Base-by-base conservation (phyloP, 2,888 invertebrate genomes). In the Dolomedes plantarius region DNA sequence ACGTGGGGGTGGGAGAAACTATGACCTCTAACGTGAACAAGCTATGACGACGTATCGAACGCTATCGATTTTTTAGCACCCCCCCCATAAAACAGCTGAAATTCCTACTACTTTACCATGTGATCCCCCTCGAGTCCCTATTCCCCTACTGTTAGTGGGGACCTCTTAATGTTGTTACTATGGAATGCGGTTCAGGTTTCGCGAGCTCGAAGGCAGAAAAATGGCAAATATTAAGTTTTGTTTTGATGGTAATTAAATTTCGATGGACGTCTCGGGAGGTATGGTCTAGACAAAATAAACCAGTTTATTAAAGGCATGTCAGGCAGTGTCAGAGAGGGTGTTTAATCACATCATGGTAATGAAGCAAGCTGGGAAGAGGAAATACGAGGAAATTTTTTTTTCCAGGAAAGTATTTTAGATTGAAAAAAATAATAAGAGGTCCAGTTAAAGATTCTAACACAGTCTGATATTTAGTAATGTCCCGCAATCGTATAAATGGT, bases 11-110 rank as follows among this genome's bases (percentile, higher is more conserved):
- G 39, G 39, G n/a, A n/a, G n/a, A n/a, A n/a, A 62, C 68, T 31
- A 6, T 78, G 85, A 85, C 85, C 85, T 85, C 74, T 79, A 78
- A 85, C 74, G 78, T 19, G 85, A 69, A 73, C 78, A 78, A 74
- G 73, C 85, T 78, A 78, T 85, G 85, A 85, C 78, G 85, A 79
- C 74, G 78, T 78, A 85, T 85, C 85, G 85, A 85, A 79, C 85
- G 85, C 46, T 85, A 85, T 85, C 68, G 85, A 85, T 85, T 85
- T 77, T 75, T 65, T 65, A 50, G 28, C 31, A n/a, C 29, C 73
- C 65, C 50, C 64, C 71, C 69, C 72, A 36, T 23, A 13, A 32
- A 39, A 32, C 19, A 36, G 13, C 16, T 29, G 23, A 41, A 29
- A 39, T 9, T 69, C 39, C 36, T 39, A 83, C 76, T 77, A 76